These are phyloP conservation scores for Ptychadena robeensis DNA, from an alignment of 2,797 vertebrate species.

Conservation along the genomic window DNA sequence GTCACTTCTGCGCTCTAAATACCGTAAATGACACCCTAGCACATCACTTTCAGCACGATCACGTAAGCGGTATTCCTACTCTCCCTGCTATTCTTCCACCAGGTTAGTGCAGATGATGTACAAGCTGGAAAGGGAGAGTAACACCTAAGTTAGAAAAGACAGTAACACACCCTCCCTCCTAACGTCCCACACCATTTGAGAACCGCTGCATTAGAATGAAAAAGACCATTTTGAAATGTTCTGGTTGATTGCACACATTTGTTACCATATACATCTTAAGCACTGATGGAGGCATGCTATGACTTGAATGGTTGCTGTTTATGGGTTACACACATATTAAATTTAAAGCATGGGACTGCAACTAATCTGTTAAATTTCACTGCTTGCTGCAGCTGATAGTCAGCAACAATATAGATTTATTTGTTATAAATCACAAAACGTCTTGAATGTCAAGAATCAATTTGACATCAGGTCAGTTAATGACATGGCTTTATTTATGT, in stretches of 20 bases:
- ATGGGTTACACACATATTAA: background rate
- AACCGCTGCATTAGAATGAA: background rate
- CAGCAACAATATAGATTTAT: background rate
- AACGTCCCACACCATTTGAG: no score
- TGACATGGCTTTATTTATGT: background rate
- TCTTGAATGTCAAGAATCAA: background rate
- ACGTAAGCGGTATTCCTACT: no score
- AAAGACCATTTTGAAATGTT: constrained; percentile 7
- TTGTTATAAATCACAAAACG: background rate
- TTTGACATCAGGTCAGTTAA: background rate
- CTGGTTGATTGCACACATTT: background rate
- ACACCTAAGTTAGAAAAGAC: no score
- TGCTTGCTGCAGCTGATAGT: background rate
- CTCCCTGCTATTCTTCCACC: no score
- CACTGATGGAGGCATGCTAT: background rate
- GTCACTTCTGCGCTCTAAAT: no score
- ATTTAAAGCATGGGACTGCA: background rate
- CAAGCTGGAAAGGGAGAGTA: no score
- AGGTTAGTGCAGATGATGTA: no score
- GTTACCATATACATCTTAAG: background rate
- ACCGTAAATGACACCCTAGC: no score
- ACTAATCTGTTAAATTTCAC: background rate
- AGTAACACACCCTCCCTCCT: no score
- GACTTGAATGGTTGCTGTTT: background rate
- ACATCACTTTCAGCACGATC: no score